Evolutionary conservation across 2,888 invertebrate genomes (phyloP), one percentile per base, ranked within the genome.

Genomic region (Andrena trimmerana): DNA sequence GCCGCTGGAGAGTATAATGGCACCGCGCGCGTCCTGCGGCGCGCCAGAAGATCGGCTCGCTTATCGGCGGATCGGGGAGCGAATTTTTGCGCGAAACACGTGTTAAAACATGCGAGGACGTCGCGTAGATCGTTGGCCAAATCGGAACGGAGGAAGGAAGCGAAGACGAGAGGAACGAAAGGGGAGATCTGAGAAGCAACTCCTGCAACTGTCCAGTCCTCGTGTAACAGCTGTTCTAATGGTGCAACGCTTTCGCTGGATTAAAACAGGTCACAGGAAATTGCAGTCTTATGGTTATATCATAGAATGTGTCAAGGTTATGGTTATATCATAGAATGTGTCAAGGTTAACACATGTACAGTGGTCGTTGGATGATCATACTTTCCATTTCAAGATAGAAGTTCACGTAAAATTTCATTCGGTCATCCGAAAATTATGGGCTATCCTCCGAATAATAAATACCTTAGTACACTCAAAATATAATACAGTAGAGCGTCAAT

Each of bases 51-150:
- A 86, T 87, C 81, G 76, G 60, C 60, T 63, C 63, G 62, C 84
- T 89, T 89, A 89, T 89, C 89, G 89, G n/a, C 68, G 78, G 86
- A 92, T 92, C 92, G 89, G 82, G 78, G 74, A 63, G 87, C 81
- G 89, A 89, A 92, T 92, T 92, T 92, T 91, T 92, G 88, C 87
- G 86, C 73, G 88, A 90, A 90, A 91, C 92, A 91, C 87, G 91
- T 91, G 92, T 92, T 89, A 90, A 90, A 89, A 90, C 90, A 91
- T 87, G 89, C 89, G 82, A 86, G 80, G 78, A 81, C 78, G 70
- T 75, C 81, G 68, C 79, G 85, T 79, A 78, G 73, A 81, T 83
- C 78, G 69, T 78, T 68, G 31, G 62, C 73, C 71, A 68, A 59
- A 75, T 52, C 74, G 62, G 36, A 16, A 57, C 27, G 52, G 24